phyloP scores from a whole-genome alignment of 2,113 vertebrate species.

The Tenrec ecaudatus region DNA sequence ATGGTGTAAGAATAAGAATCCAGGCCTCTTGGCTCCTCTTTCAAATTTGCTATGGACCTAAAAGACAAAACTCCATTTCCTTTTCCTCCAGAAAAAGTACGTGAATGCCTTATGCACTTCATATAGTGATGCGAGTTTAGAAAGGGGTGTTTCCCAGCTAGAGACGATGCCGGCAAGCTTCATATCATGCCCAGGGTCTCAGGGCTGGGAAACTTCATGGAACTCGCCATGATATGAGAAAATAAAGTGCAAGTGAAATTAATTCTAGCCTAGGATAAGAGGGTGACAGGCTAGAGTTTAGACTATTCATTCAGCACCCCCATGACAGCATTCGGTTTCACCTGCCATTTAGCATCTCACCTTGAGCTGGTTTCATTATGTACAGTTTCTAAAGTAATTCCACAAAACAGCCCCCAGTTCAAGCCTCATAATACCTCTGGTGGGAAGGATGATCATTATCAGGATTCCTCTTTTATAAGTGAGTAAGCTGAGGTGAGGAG shows the following conservation, averaged over 20 bases:
- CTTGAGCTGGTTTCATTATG: conserved; percentile 18
- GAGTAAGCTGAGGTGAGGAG: conserved; percentile 37
- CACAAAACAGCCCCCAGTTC: conserved; percentile 8
- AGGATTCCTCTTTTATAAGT: conserved; percentile 45
- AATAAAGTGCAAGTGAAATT: conserved; percentile 45
- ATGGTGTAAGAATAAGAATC: conserved; percentile 41
- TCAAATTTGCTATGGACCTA: conserved; percentile 30
- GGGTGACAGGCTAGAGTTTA: conserved; percentile 34
- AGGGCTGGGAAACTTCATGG: background rate
- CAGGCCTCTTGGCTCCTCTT: background rate
- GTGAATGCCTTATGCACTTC: conserved; percentile 18
- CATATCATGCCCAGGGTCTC: background rate
- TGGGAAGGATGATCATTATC: background rate
- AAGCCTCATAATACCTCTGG: conserved; percentile 3
- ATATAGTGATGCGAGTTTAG: conserved; percentile 51
- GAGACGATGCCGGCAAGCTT: background rate
- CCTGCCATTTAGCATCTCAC: conserved; percentile 50
- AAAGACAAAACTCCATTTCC: background rate
- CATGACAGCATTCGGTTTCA: conserved; percentile 49
- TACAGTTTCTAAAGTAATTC: conserved; percentile 30
- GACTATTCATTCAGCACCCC: conserved; percentile 52
- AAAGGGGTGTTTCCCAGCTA: conserved; percentile 32
- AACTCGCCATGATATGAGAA: conserved; percentile 17
- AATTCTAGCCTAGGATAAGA: conserved; percentile 41
- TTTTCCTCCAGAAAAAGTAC: conserved; percentile 44